Evolutionary conservation across 2,888 invertebrate genomes (phyloP).

Genomic region (Acrocera orbiculus): DNA sequence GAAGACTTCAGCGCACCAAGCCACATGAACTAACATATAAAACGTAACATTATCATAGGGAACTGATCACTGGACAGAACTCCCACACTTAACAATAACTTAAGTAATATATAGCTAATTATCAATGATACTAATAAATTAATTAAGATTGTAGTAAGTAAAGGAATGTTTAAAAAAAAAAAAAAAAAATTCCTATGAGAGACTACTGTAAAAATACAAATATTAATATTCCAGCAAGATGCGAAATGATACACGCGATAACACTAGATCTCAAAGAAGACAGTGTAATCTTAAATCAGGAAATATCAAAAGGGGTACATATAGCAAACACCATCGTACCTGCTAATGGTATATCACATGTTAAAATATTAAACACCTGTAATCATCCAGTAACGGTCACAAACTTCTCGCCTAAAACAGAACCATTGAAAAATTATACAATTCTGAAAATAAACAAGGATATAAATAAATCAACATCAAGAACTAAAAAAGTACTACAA

Average conservation of each 20-base stretch:
- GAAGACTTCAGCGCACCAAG: too few relatives aligned
- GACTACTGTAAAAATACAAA: background rate
- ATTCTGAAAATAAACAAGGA: background rate
- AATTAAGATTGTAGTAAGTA: too few relatives aligned
- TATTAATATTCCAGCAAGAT: slow-evolving; percentile 4
- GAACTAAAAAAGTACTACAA: background rate
- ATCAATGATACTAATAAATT: too few relatives aligned
- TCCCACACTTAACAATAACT: too few relatives aligned
- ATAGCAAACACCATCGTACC: slow-evolving; percentile 3
- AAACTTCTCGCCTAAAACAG: background rate
- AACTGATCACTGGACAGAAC: too few relatives aligned
- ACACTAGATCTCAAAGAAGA: slow-evolving; percentile 2
- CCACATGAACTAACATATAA: too few relatives aligned
- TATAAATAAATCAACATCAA: background rate
- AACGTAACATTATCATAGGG: too few relatives aligned
- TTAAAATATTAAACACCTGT: background rate
- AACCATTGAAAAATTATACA: background rate
- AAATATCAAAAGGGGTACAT: slow-evolving; percentile 6
- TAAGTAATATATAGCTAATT: too few relatives aligned
- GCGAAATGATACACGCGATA: background rate
- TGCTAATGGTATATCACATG: slow-evolving; percentile 6
- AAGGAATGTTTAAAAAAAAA: too few relatives aligned
- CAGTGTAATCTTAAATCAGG: slow-evolving; percentile 2
- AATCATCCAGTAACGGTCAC: background rate
- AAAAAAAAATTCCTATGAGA: too few relatives aligned